A percentile compares a stretch with the other conserved stretches of the same genome.
Conservation (phyloP, 2,797 vertebrate genomes). For the Tangara arthus region DNA sequence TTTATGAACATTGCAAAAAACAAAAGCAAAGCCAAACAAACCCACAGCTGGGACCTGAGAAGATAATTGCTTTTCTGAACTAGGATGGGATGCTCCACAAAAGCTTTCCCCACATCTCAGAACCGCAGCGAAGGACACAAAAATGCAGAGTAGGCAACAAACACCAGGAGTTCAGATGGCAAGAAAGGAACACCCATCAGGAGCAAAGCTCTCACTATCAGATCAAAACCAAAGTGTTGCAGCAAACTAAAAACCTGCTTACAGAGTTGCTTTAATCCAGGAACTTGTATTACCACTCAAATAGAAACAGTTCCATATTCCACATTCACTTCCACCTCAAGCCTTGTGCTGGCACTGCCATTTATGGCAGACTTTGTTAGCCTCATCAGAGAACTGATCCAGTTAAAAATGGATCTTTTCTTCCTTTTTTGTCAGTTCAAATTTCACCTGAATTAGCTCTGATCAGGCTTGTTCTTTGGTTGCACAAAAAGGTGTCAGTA, state of each 20-base stretch:
- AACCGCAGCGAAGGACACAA: accelerated
- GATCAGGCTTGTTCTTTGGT: background rate
- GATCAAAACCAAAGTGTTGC: background rate
- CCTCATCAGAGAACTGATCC: background rate
- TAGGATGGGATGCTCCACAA: background rate
- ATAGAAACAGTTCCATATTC: background rate
- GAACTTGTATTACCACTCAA: background rate
- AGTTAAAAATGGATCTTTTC: background rate
- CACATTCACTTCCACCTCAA: background rate
- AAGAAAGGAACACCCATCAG: background rate
- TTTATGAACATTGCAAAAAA: background rate
- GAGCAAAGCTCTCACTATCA: background rate
- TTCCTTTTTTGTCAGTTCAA: background rate
- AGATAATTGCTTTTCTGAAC: background rate
- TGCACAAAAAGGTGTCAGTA: background rate
- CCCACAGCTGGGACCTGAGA: background rate
- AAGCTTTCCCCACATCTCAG: background rate
- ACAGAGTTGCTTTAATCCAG: background rate
- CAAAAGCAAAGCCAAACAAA: background rate
- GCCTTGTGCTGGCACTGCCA: background rate
- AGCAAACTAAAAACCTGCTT: background rate
- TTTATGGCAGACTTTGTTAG: background rate
- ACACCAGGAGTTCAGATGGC: background rate
- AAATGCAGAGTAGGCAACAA: background rate
- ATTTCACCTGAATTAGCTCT: background rate